Percentiles rank a stretch among this genome's conserved stretches.
phyloP scores from a whole-genome alignment of 2,888 invertebrate genomes.

The Nebria brevicollis region DNA sequence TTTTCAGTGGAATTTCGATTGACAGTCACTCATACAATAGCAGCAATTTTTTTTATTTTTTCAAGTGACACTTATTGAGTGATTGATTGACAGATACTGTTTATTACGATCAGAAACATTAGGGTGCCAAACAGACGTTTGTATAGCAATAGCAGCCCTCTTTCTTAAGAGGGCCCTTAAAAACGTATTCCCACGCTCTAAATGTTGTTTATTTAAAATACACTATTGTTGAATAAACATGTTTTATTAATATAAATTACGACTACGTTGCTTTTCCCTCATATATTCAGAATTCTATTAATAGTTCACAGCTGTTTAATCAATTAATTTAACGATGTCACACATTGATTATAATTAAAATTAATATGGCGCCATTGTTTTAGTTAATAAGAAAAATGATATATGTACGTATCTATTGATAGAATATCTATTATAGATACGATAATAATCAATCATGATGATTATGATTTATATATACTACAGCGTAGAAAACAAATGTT shows the following conservation, averaged over 20 bases:
- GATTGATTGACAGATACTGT: constrained; percentile 43
- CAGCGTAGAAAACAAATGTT: background rate
- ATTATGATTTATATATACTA: background rate
- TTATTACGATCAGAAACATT: constrained; percentile 14
- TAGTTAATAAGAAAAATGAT: background rate
- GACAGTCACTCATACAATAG: background rate
- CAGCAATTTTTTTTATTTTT: background rate
- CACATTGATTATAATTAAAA: background rate
- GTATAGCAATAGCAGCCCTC: constrained; percentile 14
- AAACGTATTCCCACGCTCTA: constrained; percentile 31
- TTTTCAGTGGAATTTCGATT: background rate
- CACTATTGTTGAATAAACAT: constrained; percentile 15
- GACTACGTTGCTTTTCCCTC: background rate
- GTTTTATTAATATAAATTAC: background rate
- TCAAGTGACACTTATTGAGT: constrained; percentile 41
- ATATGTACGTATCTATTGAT: too few species aligned
- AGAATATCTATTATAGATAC: background rate
- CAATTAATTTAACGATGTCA: background rate
- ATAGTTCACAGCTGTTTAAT: background rate
- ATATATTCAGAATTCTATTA: background rate
- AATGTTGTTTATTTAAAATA: constrained; percentile 36
- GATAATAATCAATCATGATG: background rate
- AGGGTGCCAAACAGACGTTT: constrained; percentile 14
- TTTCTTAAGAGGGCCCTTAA: constrained; percentile 21
- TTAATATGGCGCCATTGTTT: background rate